Conservation (phyloP, 2,797 vertebrate genomes). For the Champsocephalus gunnari region DNA sequence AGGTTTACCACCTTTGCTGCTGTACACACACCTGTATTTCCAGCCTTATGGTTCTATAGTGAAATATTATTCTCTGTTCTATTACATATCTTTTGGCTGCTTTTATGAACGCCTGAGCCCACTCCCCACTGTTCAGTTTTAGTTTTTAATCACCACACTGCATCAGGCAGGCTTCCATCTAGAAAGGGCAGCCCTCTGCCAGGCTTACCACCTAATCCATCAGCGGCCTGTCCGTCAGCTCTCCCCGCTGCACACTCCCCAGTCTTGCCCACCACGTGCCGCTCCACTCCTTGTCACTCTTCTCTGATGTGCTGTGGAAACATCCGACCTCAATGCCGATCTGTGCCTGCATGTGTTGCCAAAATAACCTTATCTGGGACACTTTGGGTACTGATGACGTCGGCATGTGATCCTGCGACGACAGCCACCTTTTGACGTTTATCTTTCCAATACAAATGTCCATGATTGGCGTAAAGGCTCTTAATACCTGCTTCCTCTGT, state of each 20-base stretch:
- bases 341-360: conserved; percentile 50
- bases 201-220: conserved; percentile 82
- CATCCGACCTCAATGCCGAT: conserved; percentile 59
- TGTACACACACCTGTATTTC: conserved; percentile 28
- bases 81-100: conserved; percentile 33
- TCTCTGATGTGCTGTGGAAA: conserved; percentile 63
- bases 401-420: conserved; percentile 28
- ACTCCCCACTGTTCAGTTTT: conserved; percentile 57
- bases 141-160: conserved; percentile 81
- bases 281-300: conserved; percentile 59
- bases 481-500: conserved; percentile 34
- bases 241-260: conserved; percentile 59
- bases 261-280: conserved; percentile 68
- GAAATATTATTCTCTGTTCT: conserved; percentile 26
- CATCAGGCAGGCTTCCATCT: conserved; percentile 75
- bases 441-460: conserved; percentile 34
- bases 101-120: conserved; percentile 52
- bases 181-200: conserved; percentile 80
- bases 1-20: conserved; percentile 41
- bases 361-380: conserved; percentile 70
- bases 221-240: conserved; percentile 73
- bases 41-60: too few relatives aligned
- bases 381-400: conserved; percentile 49
- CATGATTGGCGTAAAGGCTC: background rate
- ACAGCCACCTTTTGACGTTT: conserved; percentile 21